Base-by-base conservation (phyloP, 2,888 invertebrate genomes). In the Melanargia galathea region DNA sequence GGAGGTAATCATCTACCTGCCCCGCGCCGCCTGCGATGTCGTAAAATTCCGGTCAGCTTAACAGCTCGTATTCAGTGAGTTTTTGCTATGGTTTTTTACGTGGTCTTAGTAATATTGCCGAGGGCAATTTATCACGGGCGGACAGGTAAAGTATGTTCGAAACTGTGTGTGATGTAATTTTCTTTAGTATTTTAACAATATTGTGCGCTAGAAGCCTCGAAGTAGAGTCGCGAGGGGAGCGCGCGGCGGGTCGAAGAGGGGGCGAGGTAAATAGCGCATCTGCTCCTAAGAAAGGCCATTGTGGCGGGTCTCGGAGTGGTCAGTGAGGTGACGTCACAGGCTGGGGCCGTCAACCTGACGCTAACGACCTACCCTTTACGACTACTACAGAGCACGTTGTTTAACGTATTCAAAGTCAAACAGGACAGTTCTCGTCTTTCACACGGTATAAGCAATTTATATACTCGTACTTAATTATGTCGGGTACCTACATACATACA, bases 321-420 rank as follows among this genome's bases (percentile, higher is more conserved):
- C 89, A 89, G 87, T 86, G 82, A 82, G 85, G 80, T 90, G 89
- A 90, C 90, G 91, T 91, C 90, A 91, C 90, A 79, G 84, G 84
- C 80, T 75, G 84, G 84, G 89, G 87, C 89, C 89, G 88, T 87
- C 90, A 88, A 89, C 90, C 89, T 87, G 85, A 81, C 80, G 75
- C 76, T 67, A 65, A 69, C 72, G 69, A 69, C 79, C 79, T 77
- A 75, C 81, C 78, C 78, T 73, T 72, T 75, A 65, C 68, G 60
- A 64, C 55, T 54, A 54, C 52, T 64, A 62, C 60, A 58, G 55
- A 63, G 48, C 61, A 58, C 60, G 61, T 49, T 62, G 55, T 52
- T 57, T 52, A 35, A 30, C 61, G 51, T 64, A 38, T 56, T 43
- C 62, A 30, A 30, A 30, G 30, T 30, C 30, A 54, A 38, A 46